These are phyloP conservation scores for Catharus fuscescens DNA, from an alignment of 2,113 vertebrate genomes.

Conservation along the genomic window DNA sequence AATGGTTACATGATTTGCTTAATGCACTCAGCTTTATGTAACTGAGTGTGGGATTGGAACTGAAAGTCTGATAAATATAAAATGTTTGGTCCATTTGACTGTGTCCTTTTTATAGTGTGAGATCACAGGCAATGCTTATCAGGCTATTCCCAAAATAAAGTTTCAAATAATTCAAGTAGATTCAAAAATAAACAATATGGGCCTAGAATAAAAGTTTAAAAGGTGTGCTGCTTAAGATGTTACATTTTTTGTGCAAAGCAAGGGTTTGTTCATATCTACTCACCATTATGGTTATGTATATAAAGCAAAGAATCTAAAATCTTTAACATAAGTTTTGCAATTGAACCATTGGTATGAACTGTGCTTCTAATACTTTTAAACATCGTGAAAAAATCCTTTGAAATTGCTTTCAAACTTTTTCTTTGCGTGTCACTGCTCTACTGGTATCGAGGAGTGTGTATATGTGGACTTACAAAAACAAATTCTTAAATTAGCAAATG, in stretches of 20 bases:
- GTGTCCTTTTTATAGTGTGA: neutral
- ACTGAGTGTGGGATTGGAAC: neutral
- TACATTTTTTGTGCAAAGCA: neutral
- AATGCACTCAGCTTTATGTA: neutral
- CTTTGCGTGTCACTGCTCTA: neutral
- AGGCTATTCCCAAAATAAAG: neutral
- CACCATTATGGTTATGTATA: neutral
- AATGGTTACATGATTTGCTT: neutral
- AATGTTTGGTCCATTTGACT: neutral
- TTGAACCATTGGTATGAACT: constrained; percentile 7
- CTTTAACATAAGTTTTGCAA: constrained; percentile 37
- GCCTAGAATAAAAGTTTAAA: neutral
- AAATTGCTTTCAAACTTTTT: constrained; percentile 6
- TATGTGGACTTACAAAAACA: neutral
- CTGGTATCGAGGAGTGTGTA: neutral
- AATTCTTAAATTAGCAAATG: constrained; percentile 7
- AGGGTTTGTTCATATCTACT: neutral
- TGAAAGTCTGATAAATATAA: neutral
- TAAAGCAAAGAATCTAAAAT: constrained; percentile 27
- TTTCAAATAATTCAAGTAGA: neutral
- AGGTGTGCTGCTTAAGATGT: neutral
- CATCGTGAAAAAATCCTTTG: neutral
- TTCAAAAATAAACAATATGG: neutral
- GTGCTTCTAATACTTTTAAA: constrained; percentile 23
- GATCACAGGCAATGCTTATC: neutral